Percentiles rank a stretch among this genome's conserved stretches.
These are phyloP conservation scores for Siphlonurus alternatus DNA, from an alignment of 2,888 invertebrate genomes.

Conservation along the genomic window DNA sequence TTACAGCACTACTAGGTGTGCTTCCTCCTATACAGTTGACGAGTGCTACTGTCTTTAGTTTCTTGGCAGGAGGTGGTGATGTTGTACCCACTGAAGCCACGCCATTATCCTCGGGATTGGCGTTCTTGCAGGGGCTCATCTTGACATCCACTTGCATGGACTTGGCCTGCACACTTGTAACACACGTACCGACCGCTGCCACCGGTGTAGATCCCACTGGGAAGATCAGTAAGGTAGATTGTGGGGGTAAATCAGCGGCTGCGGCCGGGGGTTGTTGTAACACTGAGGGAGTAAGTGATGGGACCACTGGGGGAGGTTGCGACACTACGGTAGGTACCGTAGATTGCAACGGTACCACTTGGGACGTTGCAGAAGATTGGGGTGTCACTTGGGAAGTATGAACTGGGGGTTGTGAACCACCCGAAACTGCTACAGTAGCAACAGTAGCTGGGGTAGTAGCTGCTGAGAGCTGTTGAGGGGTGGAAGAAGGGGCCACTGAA, in stretches of 20 bases:
- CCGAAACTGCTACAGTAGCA: slow-evolving; percentile 28
- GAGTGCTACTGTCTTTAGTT: slow-evolving; percentile 3
- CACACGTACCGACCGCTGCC: slow-evolving; percentile 12
- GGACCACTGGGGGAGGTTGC: slow-evolving; percentile 7
- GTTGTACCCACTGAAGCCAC: slow-evolving; percentile 13
- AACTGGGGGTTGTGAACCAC: slow-evolving; percentile 24
- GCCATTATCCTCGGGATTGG: background rate
- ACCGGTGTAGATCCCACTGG: slow-evolving; percentile 11
- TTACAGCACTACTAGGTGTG: too few species aligned
- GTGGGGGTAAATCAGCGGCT: slow-evolving; percentile 16
- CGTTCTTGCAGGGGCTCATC: slow-evolving; percentile 1
- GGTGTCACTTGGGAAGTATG: slow-evolving; percentile 16
- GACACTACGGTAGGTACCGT: slow-evolving; percentile 13
- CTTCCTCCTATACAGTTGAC: too few species aligned
- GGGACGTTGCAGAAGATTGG: slow-evolving; percentile 22
- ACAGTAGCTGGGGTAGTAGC: slow-evolving; percentile 11
- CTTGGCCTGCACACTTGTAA: slow-evolving; percentile 17
- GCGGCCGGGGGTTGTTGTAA: slow-evolving; percentile 9
- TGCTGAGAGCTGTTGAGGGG: slow-evolving; percentile 11
- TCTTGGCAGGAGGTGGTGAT: slow-evolving; percentile 9
- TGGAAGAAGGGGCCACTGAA: background rate
- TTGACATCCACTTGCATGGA: too few species aligned
- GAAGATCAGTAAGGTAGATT: too few species aligned
- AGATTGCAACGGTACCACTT: slow-evolving; percentile 16
- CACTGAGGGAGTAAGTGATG: slow-evolving; percentile 17